Conservation (phyloP, 2,888 invertebrate species). For the Tipula lateralis region DNA sequence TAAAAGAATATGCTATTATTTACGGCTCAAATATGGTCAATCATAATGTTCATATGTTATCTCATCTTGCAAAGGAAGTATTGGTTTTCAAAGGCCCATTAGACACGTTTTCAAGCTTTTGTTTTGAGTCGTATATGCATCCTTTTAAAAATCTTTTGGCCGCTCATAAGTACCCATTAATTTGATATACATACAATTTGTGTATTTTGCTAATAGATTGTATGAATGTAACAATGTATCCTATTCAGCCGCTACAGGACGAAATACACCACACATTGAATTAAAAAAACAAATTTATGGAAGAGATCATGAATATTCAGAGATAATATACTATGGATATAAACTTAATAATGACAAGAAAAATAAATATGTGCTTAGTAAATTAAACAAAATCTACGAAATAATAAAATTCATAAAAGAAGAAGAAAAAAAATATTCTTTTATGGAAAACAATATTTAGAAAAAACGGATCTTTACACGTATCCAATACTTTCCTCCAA, state of each 20-base stretch:
- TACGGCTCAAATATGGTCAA: background rate
- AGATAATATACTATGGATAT: background rate
- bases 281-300: background rate
- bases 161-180: background rate
- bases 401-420: background rate
- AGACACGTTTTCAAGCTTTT: background rate
- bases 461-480: background rate
- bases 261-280: background rate
- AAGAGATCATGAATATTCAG: background rate
- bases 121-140: background rate
- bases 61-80: background rate
- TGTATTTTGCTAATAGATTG: background rate
- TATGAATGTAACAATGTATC: background rate
- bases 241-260: background rate
- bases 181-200: too few species aligned
- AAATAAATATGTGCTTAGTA: background rate
- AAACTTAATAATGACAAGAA: background rate
- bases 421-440: background rate
- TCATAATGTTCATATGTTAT: background rate
- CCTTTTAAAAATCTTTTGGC: constrained; percentile 14
- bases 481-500: background rate
- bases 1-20: background rate
- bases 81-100: background rate
- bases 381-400: background rate
- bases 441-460: background rate